phyloP scores from a whole-genome alignment of 2,113 vertebrate species.

The Cryptotis parvus region DNA sequence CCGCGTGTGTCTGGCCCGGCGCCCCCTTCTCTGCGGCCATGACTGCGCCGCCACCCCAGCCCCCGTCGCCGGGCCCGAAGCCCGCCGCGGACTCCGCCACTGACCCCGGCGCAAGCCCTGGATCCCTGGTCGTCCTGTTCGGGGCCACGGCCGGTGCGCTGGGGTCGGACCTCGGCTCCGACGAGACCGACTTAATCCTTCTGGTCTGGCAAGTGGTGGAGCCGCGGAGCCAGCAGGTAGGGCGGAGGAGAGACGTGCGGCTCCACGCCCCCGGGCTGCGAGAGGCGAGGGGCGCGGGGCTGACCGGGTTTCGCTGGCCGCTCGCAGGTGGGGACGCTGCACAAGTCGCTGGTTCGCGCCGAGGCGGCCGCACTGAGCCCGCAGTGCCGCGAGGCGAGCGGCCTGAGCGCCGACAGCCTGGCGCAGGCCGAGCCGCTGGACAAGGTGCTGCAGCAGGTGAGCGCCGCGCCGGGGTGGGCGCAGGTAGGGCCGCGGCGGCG shows the following conservation, averaged over 20 bases:
- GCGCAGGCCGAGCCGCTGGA: slow-evolving; percentile 94
- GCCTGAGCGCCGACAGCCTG: slow-evolving; percentile 91
- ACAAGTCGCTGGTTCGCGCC: slow-evolving; percentile 94
- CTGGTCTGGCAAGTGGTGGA: slow-evolving; percentile 99
- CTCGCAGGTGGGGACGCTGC: slow-evolving; percentile 94
- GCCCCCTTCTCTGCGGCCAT: slow-evolving; percentile 63
- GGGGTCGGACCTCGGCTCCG: slow-evolving; percentile 98
- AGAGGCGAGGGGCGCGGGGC: neutral
- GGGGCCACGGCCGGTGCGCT: slow-evolving; percentile 99
- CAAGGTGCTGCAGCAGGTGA: slow-evolving; percentile 95
- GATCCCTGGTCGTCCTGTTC: slow-evolving; percentile 98
- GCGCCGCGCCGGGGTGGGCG: slow-evolving; percentile 21
- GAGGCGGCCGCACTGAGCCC: slow-evolving; percentile 94
- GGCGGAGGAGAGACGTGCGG: slow-evolving; percentile 56
- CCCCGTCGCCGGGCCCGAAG: slow-evolving; percentile 76
- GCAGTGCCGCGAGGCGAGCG: slow-evolving; percentile 93
- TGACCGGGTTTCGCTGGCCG: slow-evolving; percentile 35
- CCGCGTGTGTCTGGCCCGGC: slow-evolving; percentile 70
- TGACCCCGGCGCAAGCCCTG: slow-evolving; percentile 89
- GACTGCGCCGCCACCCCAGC: slow-evolving; percentile 59
- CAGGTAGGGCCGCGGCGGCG: neutral
- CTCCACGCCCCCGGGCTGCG: neutral
- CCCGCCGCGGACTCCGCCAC: slow-evolving; percentile 94
- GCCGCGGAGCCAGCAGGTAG: slow-evolving; percentile 97
- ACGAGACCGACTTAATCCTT: slow-evolving; percentile 99